These are phyloP conservation scores for Marasmarcha lunaedactyla DNA, from an alignment of 2,888 invertebrate species.

Conservation along the genomic window DNA sequence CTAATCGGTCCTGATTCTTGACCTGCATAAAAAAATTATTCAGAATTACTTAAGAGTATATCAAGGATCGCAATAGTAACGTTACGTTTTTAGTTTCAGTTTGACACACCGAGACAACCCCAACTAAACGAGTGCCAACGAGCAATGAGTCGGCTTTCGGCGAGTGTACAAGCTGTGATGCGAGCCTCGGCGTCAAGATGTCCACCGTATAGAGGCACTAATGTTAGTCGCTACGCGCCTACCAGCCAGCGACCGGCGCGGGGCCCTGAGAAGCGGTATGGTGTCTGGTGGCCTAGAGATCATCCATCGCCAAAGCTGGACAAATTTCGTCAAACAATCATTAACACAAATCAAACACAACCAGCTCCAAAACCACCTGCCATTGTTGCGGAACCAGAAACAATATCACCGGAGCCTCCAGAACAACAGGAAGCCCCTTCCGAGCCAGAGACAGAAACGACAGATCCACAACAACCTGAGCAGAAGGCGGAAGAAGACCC, in stretches of 20 bases:
- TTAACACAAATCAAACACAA: neutral
- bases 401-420: slow-evolving; percentile 17
- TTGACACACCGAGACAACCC: slow-evolving; percentile 46
- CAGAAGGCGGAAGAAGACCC: slow-evolving; percentile 17
- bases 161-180: slow-evolving; percentile 49
- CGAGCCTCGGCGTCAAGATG: slow-evolving; percentile 43
- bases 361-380: slow-evolving; percentile 9
- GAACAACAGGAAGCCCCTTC: neutral
- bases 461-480: slow-evolving; percentile 20
- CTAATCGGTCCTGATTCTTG: too few relatives aligned
- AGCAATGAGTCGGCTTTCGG: slow-evolving; percentile 44
- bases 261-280: slow-evolving; percentile 38
- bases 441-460: slow-evolving; percentile 15
- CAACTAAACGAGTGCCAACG: slow-evolving; percentile 44
- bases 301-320: slow-evolving; percentile 37
- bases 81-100: slow-evolving; percentile 47
- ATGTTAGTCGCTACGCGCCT: slow-evolving; percentile 52
- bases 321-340: slow-evolving; percentile 26
- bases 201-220: slow-evolving; percentile 50
- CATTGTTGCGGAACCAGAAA: slow-evolving; percentile 17
- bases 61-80: too few relatives aligned
- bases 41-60: too few relatives aligned
- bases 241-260: slow-evolving; percentile 44
- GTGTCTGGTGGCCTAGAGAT: slow-evolving; percentile 50
- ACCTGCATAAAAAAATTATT: too few relatives aligned